phyloP scores from a whole-genome alignment of 2,113 vertebrate species.

The Sinocyclocheilus anshuiensis region DNA sequence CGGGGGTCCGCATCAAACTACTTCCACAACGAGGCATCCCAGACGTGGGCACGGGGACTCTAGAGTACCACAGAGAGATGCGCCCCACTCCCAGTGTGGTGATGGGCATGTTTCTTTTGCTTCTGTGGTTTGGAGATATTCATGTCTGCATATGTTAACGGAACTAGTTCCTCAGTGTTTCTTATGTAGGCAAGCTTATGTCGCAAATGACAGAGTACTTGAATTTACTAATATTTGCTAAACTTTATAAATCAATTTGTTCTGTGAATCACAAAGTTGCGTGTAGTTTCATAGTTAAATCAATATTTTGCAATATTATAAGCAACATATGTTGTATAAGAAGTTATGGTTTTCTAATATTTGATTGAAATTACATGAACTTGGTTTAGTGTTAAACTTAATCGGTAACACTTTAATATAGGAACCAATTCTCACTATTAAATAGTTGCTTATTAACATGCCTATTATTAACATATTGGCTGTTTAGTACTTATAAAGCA shows the following conservation, averaged over 20 bases:
- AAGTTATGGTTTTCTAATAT: neutral
- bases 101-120: neutral
- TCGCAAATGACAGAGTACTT: too few relatives aligned
- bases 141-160: neutral
- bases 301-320: neutral
- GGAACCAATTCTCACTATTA: too few relatives aligned
- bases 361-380: too few relatives aligned
- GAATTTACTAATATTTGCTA: neutral
- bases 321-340: neutral
- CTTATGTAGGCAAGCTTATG: neutral
- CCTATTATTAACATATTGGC: too few relatives aligned
- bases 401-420: too few relatives aligned
- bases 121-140: neutral
- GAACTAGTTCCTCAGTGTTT: neutral
- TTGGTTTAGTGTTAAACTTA: too few relatives aligned
- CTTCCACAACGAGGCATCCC: neutral
- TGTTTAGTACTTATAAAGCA: too few relatives aligned
- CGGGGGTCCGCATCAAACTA: constrained; percentile 11
- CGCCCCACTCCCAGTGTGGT: neutral
- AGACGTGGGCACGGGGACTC: neutral
- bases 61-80: constrained; percentile 1
- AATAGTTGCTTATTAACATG: too few relatives aligned
- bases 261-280: neutral
- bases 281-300: neutral
- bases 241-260: neutral